Evolutionary conservation across 2,797 vertebrate species (phyloP), one percentile per base, ranked within the genome.

Genomic region (Silurus aristotelis): DNA sequence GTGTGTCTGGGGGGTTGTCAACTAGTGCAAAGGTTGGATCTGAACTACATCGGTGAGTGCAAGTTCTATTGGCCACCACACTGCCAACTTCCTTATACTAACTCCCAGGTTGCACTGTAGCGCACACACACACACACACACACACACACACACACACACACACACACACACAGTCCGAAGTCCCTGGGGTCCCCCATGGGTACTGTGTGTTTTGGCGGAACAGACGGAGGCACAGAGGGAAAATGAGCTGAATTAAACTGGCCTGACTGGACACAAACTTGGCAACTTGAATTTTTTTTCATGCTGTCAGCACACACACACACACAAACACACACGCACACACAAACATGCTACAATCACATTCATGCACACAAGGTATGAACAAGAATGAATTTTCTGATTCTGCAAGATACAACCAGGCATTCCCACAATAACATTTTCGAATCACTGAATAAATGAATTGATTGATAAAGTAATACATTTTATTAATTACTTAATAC

Each of bases 251-350:
- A 88, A 88, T 88, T 88, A 72, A 83, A 83, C 66, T 22, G 38
- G 73, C 22, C 68, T 86, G 83, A 86, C 52, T 81, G 80, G 64
- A 80, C 82, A 83, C 80, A 86, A 86, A 85, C 73, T n/a, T 91
- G 85, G 86, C 71, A 84, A 19, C 3, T 3, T 9, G 55, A 83
- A 72, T 46, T 5, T 56, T 52, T 58, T 56, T 52, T 58, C 19
- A 46, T 83, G 60, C 71, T 83, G 52, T 7, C 60, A 25, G 17
- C 71, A 83, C 87, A 89, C 71, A 72, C 85, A 85, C 84, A 85
- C 38, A 68, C 82, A 80, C 82, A 83, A 48, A 55, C 48, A 76
- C 15, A 58, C 14, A 76, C 17, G 7, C 10, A 27, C 66, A 82
- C 87, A 89, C 68, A 67, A 82, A 85, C 85, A 85, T 4, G 38